Evolutionary conservation across 1,140 invertebrate genomes (phyloP).

Genomic region (Chionoecetes opilio): DNA sequence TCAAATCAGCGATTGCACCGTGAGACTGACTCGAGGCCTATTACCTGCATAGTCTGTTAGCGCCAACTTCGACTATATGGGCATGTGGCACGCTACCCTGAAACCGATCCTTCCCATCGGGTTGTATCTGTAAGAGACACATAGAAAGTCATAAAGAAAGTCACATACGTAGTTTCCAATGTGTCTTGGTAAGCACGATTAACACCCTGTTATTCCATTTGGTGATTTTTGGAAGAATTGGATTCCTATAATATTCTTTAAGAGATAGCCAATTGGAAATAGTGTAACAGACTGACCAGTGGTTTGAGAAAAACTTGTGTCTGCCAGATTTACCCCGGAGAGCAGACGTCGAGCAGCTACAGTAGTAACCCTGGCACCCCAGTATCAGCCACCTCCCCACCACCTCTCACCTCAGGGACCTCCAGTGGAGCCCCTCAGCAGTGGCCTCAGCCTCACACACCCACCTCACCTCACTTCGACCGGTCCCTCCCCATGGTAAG

Average conservation of each 20-base stretch:
- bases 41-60: too few relatives aligned
- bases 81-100: too few relatives aligned
- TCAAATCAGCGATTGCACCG: too few relatives aligned
- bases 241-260: too few relatives aligned
- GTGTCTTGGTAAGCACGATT: too few relatives aligned
- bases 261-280: too few relatives aligned
- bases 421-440: conserved; percentile 83
- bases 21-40: too few relatives aligned
- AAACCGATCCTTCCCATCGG: too few relatives aligned
- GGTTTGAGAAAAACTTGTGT: conserved; percentile 74
- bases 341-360: conserved; percentile 96
- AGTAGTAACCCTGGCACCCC: conserved; percentile 91
- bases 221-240: conserved; percentile 62
- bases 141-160: too few relatives aligned
- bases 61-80: too few relatives aligned
- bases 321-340: conserved; percentile 92
- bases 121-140: too few relatives aligned
- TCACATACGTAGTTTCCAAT: too few relatives aligned
- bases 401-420: conserved; percentile 87
- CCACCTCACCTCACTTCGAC: conserved; percentile 84
- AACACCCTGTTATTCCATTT: background rate
- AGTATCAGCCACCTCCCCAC: conserved; percentile 90
- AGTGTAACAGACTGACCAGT: conserved; percentile 45
- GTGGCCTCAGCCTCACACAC: conserved; percentile 82
- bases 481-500: conserved; percentile 79